Evolutionary conservation across 2,113 vertebrate species (phyloP).

Genomic region (Tragelaphus buxtoni): DNA sequence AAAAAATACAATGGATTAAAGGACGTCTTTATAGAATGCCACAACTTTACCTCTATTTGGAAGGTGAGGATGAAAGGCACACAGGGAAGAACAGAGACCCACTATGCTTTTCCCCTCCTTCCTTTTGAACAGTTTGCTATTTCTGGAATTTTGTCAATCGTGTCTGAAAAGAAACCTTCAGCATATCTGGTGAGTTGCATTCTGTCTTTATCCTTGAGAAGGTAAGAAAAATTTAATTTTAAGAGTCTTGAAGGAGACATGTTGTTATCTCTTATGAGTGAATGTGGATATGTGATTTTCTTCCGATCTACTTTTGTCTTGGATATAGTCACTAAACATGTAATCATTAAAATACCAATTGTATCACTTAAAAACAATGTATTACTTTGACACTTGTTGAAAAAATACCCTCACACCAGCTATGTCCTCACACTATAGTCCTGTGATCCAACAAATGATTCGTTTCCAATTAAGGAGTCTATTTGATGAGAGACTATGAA

Average conservation of each 20-base stretch:
- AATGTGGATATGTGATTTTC: neutral
- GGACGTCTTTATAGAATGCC: neutral
- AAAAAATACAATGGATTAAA: neutral
- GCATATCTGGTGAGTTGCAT: slow-evolving; percentile 57
- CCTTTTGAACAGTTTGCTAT: slow-evolving; percentile 57
- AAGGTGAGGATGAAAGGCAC: neutral
- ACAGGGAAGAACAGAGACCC: neutral
- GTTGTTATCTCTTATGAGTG: neutral
- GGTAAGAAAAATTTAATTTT: neutral
- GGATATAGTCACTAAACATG: neutral
- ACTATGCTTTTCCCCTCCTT: neutral
- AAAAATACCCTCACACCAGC: neutral
- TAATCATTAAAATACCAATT: neutral
- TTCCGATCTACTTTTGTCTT: neutral
- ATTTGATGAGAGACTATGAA: neutral
- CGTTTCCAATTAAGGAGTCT: neutral
- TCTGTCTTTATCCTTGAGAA: neutral
- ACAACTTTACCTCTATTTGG: neutral
- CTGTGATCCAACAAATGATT: neutral
- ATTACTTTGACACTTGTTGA: neutral
- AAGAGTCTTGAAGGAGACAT: neutral
- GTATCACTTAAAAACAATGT: neutral
- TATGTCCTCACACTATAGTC: neutral
- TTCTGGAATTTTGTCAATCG: slow-evolving; percentile 60
- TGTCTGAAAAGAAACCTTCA: neutral